These are phyloP conservation scores for Meloidogyne floridensis DNA, from an alignment of 1,140 invertebrate species.

Conservation along the genomic window DNA sequence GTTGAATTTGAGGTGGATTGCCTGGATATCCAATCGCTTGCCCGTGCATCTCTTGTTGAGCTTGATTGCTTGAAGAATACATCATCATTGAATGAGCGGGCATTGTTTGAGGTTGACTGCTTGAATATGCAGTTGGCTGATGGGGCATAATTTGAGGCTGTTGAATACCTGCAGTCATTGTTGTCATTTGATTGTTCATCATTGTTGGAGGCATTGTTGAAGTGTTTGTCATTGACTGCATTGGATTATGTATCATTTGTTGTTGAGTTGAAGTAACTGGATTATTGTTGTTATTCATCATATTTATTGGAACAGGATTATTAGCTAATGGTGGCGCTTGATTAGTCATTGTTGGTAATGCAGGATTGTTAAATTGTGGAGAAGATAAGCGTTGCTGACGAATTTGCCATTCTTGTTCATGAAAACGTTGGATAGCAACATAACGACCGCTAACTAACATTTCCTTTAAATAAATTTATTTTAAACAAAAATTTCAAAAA, in stretches of 20 bases:
- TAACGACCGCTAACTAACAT: conserved; percentile 62
- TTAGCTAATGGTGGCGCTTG: background rate
- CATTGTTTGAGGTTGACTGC: no score
- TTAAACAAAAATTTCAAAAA: background rate
- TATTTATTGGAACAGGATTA: background rate
- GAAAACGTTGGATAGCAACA: conserved; percentile 60
- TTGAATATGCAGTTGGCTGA: no score
- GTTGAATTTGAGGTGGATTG: no score
- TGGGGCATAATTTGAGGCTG: conserved; percentile 22
- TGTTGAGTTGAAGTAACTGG: conserved; percentile 17
- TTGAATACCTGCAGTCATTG: conserved; percentile 35
- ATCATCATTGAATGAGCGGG: no score
- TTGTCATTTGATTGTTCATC: conserved; percentile 18
- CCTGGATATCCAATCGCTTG: no score
- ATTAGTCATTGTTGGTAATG: background rate
- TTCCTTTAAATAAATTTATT: conserved; percentile 41
- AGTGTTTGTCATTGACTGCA: background rate
- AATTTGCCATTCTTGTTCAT: conserved; percentile 61
- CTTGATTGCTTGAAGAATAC: no score
- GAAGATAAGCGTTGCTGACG: conserved; percentile 41
- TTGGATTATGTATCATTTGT: background rate
- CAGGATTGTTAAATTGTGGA: background rate
- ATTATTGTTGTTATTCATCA: background rate
- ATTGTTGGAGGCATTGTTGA: conserved; percentile 15
- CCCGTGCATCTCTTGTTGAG: no score